Percentiles rank a stretch among this genome's conserved stretches.
Conservation (phyloP, 1,140 invertebrate species). For the Galleria mellonella region DNA sequence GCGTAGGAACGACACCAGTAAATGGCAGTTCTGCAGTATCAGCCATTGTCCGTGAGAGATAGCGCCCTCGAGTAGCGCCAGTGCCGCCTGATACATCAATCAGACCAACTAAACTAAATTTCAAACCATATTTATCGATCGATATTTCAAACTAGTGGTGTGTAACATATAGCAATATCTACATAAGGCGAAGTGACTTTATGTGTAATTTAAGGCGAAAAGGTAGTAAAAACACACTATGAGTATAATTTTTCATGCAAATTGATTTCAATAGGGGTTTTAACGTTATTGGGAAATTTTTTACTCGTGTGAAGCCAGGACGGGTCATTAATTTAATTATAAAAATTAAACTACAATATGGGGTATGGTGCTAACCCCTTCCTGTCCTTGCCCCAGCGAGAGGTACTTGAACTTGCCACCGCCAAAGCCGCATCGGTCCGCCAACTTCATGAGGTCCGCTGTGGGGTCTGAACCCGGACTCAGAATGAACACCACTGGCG, state of each 20-base stretch:
- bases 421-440: constrained; percentile 81
- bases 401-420: constrained; percentile 86
- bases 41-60: constrained; percentile 89
- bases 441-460: constrained; percentile 90
- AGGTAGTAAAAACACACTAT: no score
- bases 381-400: constrained; percentile 92
- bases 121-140: no score
- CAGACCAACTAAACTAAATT: constrained; percentile 9
- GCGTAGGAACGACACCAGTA: constrained; percentile 85
- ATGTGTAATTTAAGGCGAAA: no score
- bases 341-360: no score
- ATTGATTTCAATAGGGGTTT: no score
- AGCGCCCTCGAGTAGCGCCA: constrained; percentile 82
- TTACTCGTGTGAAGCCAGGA: no score
- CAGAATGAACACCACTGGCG: constrained; percentile 90
- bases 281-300: no score
- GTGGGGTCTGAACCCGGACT: constrained; percentile 93
- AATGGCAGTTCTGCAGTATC: constrained; percentile 93
- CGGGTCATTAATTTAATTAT: no score
- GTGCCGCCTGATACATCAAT: constrained; percentile 76
- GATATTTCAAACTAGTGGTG: no score
- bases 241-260: no score
- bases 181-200: no score
- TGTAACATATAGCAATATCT: no score
- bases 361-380: constrained; percentile 73